Conservation (phyloP, 2,797 vertebrate genomes). For the Alfaro cultratus region DNA sequence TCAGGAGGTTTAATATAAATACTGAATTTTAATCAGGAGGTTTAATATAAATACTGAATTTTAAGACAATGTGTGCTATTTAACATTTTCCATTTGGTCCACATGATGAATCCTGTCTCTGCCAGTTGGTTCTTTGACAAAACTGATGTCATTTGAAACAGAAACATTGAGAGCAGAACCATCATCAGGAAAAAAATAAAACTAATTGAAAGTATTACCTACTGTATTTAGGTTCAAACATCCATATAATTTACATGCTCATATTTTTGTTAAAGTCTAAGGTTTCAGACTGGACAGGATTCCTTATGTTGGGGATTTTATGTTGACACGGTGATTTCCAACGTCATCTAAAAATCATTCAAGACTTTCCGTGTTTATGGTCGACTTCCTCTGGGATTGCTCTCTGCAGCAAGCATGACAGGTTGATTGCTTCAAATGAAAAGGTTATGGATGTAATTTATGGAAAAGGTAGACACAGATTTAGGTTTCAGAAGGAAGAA, state of each 20-base stretch:
- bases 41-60: neutral
- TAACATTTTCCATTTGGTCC: neutral
- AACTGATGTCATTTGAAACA: neutral
- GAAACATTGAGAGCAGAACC: neutral
- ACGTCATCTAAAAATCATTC: neutral
- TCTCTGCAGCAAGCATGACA: neutral
- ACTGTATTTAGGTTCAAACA: neutral
- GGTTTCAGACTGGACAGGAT: neutral
- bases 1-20: too few relatives aligned
- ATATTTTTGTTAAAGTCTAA: neutral
- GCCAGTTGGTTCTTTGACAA: neutral
- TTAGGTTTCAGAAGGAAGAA: neutral
- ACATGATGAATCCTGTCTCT: neutral
- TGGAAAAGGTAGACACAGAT: neutral
- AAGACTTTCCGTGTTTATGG: neutral
- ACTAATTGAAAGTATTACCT: neutral
- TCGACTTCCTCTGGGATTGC: neutral
- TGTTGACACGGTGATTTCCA: neutral
- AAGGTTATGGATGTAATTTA: constrained; percentile 7
- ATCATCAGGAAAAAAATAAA: neutral
- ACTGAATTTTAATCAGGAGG: neutral
- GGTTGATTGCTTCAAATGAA: neutral
- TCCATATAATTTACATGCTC: too few relatives aligned
- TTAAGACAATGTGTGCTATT: neutral
- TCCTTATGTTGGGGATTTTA: neutral